phyloP scores from a whole-genome alignment of 2,797 vertebrate species.

The Danio choprae region DNA sequence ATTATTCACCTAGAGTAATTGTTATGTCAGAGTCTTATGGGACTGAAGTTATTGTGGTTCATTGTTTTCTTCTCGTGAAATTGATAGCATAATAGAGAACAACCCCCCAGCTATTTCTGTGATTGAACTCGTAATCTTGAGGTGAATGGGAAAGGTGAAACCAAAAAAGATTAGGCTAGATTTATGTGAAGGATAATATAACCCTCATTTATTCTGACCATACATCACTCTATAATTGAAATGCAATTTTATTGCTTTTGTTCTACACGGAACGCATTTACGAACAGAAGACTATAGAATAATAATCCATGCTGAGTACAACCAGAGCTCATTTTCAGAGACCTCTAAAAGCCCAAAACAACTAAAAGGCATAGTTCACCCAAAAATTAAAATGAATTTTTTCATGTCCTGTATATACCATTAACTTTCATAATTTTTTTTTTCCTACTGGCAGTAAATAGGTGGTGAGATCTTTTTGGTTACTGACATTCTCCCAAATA shows the following conservation, averaged over 20 bases:
- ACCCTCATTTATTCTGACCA: conserved; percentile 11
- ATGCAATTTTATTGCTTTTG: conserved; percentile 24
- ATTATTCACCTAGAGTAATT: conserved; percentile 37
- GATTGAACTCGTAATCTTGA: conserved; percentile 43
- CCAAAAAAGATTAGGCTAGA: conserved; percentile 10
- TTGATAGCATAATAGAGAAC: conserved; percentile 30
- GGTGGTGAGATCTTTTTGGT: too few relatives aligned
- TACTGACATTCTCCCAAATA: too few relatives aligned
- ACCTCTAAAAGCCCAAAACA: conserved; percentile 24
- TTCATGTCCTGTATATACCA: too few relatives aligned
- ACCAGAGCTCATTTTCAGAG: conserved; percentile 26
- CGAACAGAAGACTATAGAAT: conserved; percentile 3
- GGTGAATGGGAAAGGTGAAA: conserved; percentile 33
- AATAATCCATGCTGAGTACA: conserved; percentile 9
- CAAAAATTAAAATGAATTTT: too few relatives aligned
- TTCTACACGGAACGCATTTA: neutral
- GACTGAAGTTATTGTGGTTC: conserved; percentile 49
- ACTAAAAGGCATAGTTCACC: neutral
- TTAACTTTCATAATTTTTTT: too few relatives aligned
- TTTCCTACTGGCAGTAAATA: too few relatives aligned
- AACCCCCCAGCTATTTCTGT: conserved; percentile 26
- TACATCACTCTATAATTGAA: conserved; percentile 26
- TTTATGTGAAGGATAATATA: conserved; percentile 25
- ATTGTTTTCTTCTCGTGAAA: conserved; percentile 39
- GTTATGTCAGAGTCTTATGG: conserved; percentile 38